Evolutionary conservation across 1,140 invertebrate genomes (phyloP), one percentile per base, ranked within the genome.

Genomic region (Cepaea nemoralis): DNA sequence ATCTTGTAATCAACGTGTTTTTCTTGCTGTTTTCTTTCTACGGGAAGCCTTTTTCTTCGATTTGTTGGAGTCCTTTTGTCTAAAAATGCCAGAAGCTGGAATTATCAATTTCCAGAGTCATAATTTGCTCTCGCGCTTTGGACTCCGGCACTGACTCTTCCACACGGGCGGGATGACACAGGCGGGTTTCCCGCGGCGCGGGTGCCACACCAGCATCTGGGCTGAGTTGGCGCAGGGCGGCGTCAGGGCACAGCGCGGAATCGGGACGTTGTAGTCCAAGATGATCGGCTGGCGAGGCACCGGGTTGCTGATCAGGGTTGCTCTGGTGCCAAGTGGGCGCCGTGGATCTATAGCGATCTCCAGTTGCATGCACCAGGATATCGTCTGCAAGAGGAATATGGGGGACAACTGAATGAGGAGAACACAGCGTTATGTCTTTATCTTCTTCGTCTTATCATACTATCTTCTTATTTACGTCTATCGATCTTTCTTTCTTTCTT

Each of bases 181-280:
- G 48, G 86, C 73, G 27, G 87, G 85, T 22, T 86, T 83, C 0
- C 91, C 91, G 2, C 76, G 42, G 12, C 76, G 71, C n/a, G 91
- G 90, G 48, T 88, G 82, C 91, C 91, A 92, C 2, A 92, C 88
- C 24, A 92, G 82, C 85, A 89, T 88, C 84, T 92, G 91, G 39
- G 90, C 90, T 80, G 87, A 90, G 85, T 92, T 92, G 48, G 91
- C 91, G 79, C 91, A 91, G 6, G 91, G 90, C 39, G 90, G 90
- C 76, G 88, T 88, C n/a, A 91, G 81, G 1, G 91, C 91, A 85
- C 89, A 90, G 24, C 86, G 81, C 35, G 89, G 88, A 55, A 91
- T 90, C 19, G 87, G 85, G 16, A 90, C 83, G 67, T 88, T 89
- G 33, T 89, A 85, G 50, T 88, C 87, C 5, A 91, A 80, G 27